Base-by-base conservation (phyloP, 2,797 vertebrate genomes). In the Hybognathus amarus region DNA sequence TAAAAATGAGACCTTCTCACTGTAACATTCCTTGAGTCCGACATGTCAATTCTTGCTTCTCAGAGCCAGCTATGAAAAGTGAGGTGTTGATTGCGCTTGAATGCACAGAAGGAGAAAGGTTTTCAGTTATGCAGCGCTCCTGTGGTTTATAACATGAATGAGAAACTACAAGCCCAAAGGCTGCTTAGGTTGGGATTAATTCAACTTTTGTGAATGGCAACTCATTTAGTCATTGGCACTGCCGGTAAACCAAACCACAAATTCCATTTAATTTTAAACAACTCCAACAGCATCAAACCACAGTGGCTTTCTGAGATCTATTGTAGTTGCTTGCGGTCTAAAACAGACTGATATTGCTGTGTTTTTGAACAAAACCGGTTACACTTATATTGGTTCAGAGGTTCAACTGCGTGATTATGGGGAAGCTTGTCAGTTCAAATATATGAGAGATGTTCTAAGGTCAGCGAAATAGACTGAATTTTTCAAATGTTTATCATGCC, bases 311-410 rank as follows among this genome's bases (percentile, higher is more conserved):
- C 42, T 24, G 61, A 83, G 83, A 85, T 88, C 50, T 82, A 74
- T 84, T 88, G 80, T 68, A 77, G 77, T 64, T 66, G 75, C 18
- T 77, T 83, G 54, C 69, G 63, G 56, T 82, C 52, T 71, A 24
- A 77, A 40, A 77, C 75, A 61, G 40, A 47, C 20, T 85, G 78
- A 86, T 87, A 84, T 87, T 89, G 86, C 73, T 87, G 63, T 79
- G 54, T 89, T 85, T 75, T 85, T 87, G 85, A 86, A 85, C 82
- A 92, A 87, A 90, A 82, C 84, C 54, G 77, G 80, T 88, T 79
- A 85, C 10, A 40, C 69, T 85, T 86, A 36, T 69, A 69, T 63
- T 68, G 69, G 76, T 83, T 68, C 69, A 52, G 47, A 52, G 67
- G 56, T 82, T 84, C 68, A 88, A 91, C 56, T 73, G 77, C 5